Base-by-base conservation (phyloP, 1,140 invertebrate genomes). In the Tribolium castaneum region DNA sequence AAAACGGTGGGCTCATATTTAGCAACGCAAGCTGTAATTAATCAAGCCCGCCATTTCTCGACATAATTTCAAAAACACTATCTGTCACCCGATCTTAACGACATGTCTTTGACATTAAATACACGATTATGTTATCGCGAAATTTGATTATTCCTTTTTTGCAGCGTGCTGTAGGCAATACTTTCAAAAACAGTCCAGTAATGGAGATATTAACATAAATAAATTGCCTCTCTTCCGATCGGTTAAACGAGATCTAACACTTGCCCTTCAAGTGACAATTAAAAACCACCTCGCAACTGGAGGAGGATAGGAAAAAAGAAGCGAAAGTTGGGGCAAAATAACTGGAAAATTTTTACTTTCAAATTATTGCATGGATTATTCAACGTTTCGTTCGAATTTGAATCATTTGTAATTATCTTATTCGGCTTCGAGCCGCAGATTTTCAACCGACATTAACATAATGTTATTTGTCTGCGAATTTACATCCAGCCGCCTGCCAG, bases 251-350 rank as follows among this genome's bases (percentile, higher is more conserved):
- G 34, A 39, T 39, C 34, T 39, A 39, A 39, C 6, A 39, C 34
- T 39, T 6, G 34, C 16, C 16, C 16, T 19, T 19, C 16, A 73
- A 72, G 76, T 78, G 76, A 78, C 76, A 78, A 78, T 78, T 78
- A 73, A 78, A 70, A 78, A 50, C 70, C 70, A 34, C 70, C 76
- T 59, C 51, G 45, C 76, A 72, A 39, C 76, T 52, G 70, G 22
- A 34, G 71, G 49, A 72, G 1, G 16, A 19, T 19, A 19, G 16
- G 16, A 2, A 19, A 62, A 49, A 59, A 72, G 59, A 45, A 59
- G 70, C 71, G 52, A 71, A 66, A 66, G 59, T 35, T 30, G 16
- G 16, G 16, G 5, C 56, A 14, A 35, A 59, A 25, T 9, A 9
- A 45, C 2, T 45, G 39, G 39, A 45, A 45, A 45, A 45, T 45